phyloP scores from a whole-genome alignment of 2,113 vertebrate species.

The Ceratotherium simum region DNA sequence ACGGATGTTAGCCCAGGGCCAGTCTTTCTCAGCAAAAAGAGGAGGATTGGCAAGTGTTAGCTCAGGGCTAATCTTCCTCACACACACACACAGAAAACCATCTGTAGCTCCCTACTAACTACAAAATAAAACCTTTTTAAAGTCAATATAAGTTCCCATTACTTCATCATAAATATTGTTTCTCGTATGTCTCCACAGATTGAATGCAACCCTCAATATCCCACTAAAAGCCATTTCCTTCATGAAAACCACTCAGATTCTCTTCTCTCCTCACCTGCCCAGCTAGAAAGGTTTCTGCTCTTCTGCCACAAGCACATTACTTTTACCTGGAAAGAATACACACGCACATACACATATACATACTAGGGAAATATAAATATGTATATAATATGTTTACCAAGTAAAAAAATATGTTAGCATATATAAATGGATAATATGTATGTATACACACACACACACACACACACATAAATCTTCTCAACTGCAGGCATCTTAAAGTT shows the following conservation, averaged over 20 bases:
- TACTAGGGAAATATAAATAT: not conserved
- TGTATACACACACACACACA: not conserved
- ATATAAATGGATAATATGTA: not conserved
- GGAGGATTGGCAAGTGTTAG: no score
- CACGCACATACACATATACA: not conserved
- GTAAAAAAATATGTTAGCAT: constrained; percentile 1
- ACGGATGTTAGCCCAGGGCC: no score
- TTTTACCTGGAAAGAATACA: not conserved
- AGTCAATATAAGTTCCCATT: not conserved
- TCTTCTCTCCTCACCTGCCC: not conserved
- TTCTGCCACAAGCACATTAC: not conserved
- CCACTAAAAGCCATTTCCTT: not conserved
- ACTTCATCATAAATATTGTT: not conserved
- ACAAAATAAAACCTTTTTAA: not conserved
- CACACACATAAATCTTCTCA: not conserved
- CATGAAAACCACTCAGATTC: not conserved
- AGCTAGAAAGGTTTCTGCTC: not conserved
- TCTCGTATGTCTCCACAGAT: not conserved
- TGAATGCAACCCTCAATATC: not conserved
- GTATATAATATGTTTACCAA: not conserved
- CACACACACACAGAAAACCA: no score
- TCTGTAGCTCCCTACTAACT: not conserved
- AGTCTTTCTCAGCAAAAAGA: no score
- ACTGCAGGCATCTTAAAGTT: not conserved
- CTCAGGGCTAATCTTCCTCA: no score